Base-by-base conservation (phyloP, 2,797 vertebrate genomes). In the Chloroceryle amazona region DNA sequence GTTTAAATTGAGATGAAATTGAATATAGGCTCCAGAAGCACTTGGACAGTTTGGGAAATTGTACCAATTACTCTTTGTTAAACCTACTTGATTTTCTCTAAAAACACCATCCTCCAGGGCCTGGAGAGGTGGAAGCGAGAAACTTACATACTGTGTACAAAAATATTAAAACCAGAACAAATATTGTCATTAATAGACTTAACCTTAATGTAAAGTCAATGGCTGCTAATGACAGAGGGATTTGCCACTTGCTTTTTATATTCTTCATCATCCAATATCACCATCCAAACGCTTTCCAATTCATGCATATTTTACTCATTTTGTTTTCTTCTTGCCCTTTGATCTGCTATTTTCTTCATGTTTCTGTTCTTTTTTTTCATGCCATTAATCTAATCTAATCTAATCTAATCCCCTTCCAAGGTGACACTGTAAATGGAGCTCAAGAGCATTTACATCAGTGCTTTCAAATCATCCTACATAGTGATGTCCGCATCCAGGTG, bases 361-460 rank as follows among this genome's bases (percentile, higher is more conserved):
- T 93, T 87, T 78, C 54, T 80, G 33, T 42, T 94, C 55, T 89
- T 90, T 44, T 90, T 44, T 95, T 96, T 93, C 71, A 94, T 95
- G 89, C 57, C 44, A 49, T 68, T 95, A 96, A 80, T 95, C 88
- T 93, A 89, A 93, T 62, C 76, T 95, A 96, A 80, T 95, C 88
- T 93, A 89, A 93, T 62, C 76, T 87, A 96, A 95, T 94, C 68
- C 81, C 61, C 10, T 84, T 95, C 86, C 94, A 95, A 96, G 90
- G 93, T 94, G 91, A 95, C 93, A 80, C 86, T 10, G 41, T 51
- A 96, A 94, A 92, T 51, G 42, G 86, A 92, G 49, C 65, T 68
- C 52, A 47, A 71, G 39, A 61, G 49, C 44, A 68, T 93, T 92
- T 75, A 60, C 60, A 71, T 66, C 54, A 67, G 42, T 80, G 41